Conservation (phyloP, 2,888 invertebrate genomes). For the Dastarcus helophoroides region DNA sequence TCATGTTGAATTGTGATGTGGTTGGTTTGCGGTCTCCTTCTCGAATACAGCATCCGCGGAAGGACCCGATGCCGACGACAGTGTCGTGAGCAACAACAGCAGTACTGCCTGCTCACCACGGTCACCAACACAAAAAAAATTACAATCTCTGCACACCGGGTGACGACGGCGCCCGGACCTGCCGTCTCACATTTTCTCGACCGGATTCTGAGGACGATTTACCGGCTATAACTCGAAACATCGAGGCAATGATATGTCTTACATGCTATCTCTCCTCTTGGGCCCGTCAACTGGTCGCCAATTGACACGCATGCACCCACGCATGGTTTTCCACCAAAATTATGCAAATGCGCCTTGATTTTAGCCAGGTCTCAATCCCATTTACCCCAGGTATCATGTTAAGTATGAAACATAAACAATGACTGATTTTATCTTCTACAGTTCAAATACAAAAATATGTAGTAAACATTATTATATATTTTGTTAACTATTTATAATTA, state of each 20-base stretch:
- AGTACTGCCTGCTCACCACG: slow-evolving; percentile 47
- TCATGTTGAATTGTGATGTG: slow-evolving; percentile 27
- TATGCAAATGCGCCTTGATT: neutral
- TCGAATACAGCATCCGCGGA: slow-evolving; percentile 75
- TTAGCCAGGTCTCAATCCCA: no score
- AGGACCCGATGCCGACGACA: slow-evolving; percentile 49
- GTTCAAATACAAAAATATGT: no score
- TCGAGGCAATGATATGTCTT: no score
- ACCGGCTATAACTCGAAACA: no score
- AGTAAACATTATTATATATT: no score
- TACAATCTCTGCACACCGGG: slow-evolving; percentile 34
- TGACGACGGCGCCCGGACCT: slow-evolving; percentile 37
- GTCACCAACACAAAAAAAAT: slow-evolving; percentile 31
- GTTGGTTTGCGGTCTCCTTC: slow-evolving; percentile 61
- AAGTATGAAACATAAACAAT: no score
- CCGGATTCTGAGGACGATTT: no score
- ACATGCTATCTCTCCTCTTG: neutral
- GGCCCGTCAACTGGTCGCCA: slow-evolving; percentile 5
- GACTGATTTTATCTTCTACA: no score
- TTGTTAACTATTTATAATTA: no score
- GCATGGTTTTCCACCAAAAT: neutral
- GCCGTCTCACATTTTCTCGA: slow-evolving; percentile 17
- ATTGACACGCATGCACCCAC: slow-evolving; percentile 3
- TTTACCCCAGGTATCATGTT: no score
- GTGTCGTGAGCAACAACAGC: slow-evolving; percentile 37